Evolutionary conservation across 2,113 vertebrate genomes (phyloP).

Genomic region (Anas platyrhynchos): DNA sequence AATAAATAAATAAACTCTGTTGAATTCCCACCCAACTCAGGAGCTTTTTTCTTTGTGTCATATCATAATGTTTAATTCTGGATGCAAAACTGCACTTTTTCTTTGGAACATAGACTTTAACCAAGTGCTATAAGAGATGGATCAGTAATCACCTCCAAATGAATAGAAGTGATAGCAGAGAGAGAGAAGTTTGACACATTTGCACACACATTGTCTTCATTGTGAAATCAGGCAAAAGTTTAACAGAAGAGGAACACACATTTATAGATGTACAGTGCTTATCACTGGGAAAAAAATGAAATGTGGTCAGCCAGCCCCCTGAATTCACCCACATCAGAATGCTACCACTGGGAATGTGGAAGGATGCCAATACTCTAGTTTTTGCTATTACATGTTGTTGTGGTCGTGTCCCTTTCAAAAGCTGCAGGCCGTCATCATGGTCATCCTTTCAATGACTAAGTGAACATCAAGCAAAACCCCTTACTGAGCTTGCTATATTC

Average conservation of each 20-base stretch:
- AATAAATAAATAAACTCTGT: constrained; percentile 38
- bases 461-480: not conserved
- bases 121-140: constrained; percentile 11
- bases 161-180: not conserved
- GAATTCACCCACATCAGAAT: not conserved
- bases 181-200: not conserved
- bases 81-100: constrained; percentile 23
- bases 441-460: not conserved
- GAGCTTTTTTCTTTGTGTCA: constrained; percentile 17
- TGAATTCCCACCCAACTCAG: constrained; percentile 45
- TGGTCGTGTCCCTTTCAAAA: not conserved
- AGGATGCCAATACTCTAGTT: not conserved
- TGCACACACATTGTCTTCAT: not conserved
- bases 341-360: not conserved
- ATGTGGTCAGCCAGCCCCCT: not conserved
- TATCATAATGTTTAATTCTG: constrained; percentile 35
- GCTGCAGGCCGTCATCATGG: not conserved
- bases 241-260: not conserved
- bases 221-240: not conserved
- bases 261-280: not conserved
- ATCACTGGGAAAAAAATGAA: not conserved
- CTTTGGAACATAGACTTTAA: not conserved
- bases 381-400: not conserved
- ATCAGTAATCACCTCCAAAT: constrained; percentile 19
- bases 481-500: not conserved